phyloP scores from a whole-genome alignment of 2,888 invertebrate genomes.

The Omphaloscelis lunosa region DNA sequence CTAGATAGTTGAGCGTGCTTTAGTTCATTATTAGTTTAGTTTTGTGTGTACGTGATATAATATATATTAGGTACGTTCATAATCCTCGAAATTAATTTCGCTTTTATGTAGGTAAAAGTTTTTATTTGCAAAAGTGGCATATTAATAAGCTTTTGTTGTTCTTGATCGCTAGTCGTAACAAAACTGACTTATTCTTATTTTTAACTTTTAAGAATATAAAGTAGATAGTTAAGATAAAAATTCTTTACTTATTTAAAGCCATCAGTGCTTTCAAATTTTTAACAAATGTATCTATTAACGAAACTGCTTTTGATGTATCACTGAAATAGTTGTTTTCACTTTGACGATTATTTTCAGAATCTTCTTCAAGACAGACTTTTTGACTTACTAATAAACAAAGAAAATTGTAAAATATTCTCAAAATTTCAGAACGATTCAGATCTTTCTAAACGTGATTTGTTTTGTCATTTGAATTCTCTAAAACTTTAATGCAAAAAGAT shows the following conservation, averaged over 20 bases:
- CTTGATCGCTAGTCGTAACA: background rate
- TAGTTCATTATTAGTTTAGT: conserved; percentile 64
- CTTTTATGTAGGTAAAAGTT: conserved; percentile 11
- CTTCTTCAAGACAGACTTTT: background rate
- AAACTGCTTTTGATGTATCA: background rate
- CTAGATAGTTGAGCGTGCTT: conserved; percentile 46
- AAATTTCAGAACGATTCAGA: conserved; percentile 1
- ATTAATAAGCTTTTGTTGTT: background rate
- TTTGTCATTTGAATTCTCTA: conserved; percentile 29
- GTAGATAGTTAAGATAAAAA: background rate
- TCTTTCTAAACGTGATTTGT: conserved; percentile 20
- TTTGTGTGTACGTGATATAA: conserved; percentile 39
- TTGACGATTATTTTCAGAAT: conserved; percentile 14
- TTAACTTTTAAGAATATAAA: background rate
- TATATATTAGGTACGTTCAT: conserved; percentile 19
- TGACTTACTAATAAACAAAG: background rate
- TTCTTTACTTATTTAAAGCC: background rate
- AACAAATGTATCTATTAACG: conserved; percentile 3
- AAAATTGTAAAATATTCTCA: conserved; percentile 16
- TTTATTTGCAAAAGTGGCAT: conserved; percentile 10
- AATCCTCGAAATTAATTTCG: conserved; percentile 49
- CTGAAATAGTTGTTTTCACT: conserved; percentile 24
- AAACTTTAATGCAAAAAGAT: background rate
- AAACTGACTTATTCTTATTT: background rate
- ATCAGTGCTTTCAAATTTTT: background rate